Percentiles rank a stretch among this genome's conserved stretches.
Conservation (phyloP, 1,140 invertebrate species). For the Rhynchophorus ferrugineus region DNA sequence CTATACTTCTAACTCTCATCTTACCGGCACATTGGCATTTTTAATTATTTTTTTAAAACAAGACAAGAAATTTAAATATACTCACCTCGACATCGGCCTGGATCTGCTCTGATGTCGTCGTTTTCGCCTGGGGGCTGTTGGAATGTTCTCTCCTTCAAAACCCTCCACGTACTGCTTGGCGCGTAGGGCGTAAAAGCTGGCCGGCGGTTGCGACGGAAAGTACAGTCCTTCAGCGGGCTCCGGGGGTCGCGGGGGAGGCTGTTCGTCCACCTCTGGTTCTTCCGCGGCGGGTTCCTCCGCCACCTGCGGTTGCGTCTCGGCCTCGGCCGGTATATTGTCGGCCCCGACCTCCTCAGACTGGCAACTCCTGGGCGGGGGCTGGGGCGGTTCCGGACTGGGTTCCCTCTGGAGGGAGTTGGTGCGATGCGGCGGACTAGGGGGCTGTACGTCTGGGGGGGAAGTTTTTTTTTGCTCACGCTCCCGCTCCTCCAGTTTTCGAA, state of each 20-base stretch:
- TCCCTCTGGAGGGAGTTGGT: not conserved
- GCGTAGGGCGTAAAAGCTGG: slow-evolving; percentile 36
- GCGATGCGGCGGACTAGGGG: not conserved
- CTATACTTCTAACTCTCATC: too few relatives aligned
- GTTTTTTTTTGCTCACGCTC: slow-evolving; percentile 36
- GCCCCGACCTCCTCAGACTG: slow-evolving; percentile 1
- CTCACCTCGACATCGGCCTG: slow-evolving; percentile 29
- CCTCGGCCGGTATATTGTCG: too few relatives aligned
- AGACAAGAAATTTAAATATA: too few relatives aligned
- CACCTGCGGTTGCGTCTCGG: not conserved
- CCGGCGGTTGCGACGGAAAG: slow-evolving; percentile 36
- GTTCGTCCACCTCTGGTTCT: slow-evolving; percentile 31
- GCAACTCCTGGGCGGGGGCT: slow-evolving; percentile 11
- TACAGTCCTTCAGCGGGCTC: slow-evolving; percentile 44
- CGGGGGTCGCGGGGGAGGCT: slow-evolving; percentile 48
- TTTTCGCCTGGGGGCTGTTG: slow-evolving; percentile 34
- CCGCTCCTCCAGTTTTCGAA: slow-evolving; percentile 26
- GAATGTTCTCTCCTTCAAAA: slow-evolving; percentile 35
- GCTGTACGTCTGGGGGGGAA: slow-evolving; percentile 11
- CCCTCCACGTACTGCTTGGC: slow-evolving; percentile 47
- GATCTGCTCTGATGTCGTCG: slow-evolving; percentile 35
- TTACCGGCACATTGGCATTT: too few relatives aligned
- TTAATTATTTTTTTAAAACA: too few relatives aligned
- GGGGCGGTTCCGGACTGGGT: slow-evolving; percentile 7
- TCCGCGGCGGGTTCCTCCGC: not conserved